Base-by-base conservation (phyloP, 2,888 invertebrate genomes). In the Fissipunctia ypsillon region DNA sequence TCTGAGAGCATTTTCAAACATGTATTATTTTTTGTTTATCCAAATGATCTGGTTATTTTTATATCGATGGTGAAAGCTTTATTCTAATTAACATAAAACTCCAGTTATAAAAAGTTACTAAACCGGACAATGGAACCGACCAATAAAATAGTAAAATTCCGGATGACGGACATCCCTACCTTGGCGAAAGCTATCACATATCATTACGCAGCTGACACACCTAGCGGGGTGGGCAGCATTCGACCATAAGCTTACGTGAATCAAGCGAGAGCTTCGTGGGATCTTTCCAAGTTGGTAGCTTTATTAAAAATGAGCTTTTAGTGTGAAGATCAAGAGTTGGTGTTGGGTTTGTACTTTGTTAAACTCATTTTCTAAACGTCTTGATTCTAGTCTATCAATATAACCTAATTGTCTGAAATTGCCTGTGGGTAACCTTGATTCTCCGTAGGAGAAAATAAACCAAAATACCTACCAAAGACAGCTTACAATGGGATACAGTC, bases 131-230 rank as follows among this genome's bases (percentile, higher is more conserved):
- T 65, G 54, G 38, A 81, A 76, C 41, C 4, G 1, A 28, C 14
- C 31, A 22, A 67, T 60, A 61, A 65, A 76, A 73, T 43, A 56
- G 31, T 48, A 50, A 56, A 56, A 60, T 43, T 48, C 35, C 65
- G 73, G 73, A 63, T 61, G 16, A 38, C 2, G 1, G 50, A 0
- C 73, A 80, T 31, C 80, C 80, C 79, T 80, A 38, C 43, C 28
- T 50, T 12, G 52, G 73, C 48, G 78, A 80, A 78, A 80, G 80
- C 61, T 73, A 61, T 63, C 69, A 63, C 52, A 73, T 66, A 67
- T 57, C 54, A 52, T 43, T 16, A n/a, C 56, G 28, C 50, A 7
- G 28, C 61, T 12, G 81, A 35, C 78, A 78, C 68, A 69, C 73
- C 83, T 66, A 50, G 57, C 38, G 43, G 78, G 45, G 54, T 73